These are phyloP conservation scores for Scaptomyza reducta DNA, from an alignment of 2,888 invertebrate species.

Conservation along the genomic window DNA sequence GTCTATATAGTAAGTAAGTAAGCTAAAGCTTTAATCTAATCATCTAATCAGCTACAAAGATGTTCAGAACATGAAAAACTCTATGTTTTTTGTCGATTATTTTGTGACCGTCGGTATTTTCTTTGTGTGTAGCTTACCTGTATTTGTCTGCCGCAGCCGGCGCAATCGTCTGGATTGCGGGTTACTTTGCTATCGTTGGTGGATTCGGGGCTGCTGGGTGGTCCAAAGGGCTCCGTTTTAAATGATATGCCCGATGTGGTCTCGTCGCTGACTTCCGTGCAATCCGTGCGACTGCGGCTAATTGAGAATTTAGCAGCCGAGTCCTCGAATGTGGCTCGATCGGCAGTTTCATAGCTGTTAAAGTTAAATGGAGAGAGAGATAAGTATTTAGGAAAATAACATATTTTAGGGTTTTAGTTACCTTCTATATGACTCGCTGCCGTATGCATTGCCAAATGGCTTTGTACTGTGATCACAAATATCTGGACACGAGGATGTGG, in stretches of 20 bases:
- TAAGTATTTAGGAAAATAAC: background rate
- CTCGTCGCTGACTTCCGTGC: conserved; percentile 82
- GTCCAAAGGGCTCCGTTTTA: conserved; percentile 84
- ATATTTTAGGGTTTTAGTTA: conserved; percentile 37
- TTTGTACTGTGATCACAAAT: conserved; percentile 84
- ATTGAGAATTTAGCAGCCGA: conserved; percentile 83
- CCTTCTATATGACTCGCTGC: conserved; percentile 84
- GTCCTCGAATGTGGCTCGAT: conserved; percentile 83
- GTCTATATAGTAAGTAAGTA: too few species aligned
- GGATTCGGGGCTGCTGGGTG: conserved; percentile 84
- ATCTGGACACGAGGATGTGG: conserved; percentile 83
- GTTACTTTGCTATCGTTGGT: conserved; percentile 82
- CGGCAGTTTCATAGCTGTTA: conserved; percentile 83
- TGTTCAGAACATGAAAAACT: too few species aligned
- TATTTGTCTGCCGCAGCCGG: conserved; percentile 94
- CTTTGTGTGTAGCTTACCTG: conserved; percentile 82
- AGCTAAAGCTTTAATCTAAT: too few species aligned
- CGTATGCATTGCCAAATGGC: conserved; percentile 82
- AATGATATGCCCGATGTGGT: conserved; percentile 83
- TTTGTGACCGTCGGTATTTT: conserved; percentile 19
- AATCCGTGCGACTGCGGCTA: conserved; percentile 81
- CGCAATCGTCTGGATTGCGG: conserved; percentile 87
- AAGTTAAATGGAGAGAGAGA: background rate
- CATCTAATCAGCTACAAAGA: too few species aligned
- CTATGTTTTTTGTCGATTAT: too few species aligned